Evolutionary conservation across 37 sponge, comb jelly and placozoan genomes (phyloP).

Genomic region (Lycopodina hypogea): DNA sequence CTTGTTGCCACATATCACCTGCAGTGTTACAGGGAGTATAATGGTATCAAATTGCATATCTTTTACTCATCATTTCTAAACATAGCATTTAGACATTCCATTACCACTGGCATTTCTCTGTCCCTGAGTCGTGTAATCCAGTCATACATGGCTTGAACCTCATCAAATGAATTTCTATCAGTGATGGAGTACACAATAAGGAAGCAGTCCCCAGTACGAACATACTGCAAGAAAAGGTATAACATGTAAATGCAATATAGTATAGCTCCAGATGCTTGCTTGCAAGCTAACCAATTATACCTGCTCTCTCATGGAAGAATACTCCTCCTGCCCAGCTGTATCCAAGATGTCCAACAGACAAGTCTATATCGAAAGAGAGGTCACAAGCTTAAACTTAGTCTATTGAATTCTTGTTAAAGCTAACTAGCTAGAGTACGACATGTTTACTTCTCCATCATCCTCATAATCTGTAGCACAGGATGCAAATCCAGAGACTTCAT

Average conservation of each 20-base stretch:
- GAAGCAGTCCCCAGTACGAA: constrained; percentile 75
- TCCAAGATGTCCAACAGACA: constrained; percentile 96
- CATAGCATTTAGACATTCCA: neutral
- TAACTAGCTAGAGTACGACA: neutral
- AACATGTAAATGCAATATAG: neutral
- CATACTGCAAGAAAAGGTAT: constrained; percentile 56
- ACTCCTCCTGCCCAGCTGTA: constrained; percentile 99
- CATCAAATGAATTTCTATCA: constrained; percentile 59
- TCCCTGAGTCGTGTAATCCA: constrained; percentile 72
- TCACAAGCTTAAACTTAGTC: too few species aligned
- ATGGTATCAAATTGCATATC: neutral
- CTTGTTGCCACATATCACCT: constrained; percentile 92
- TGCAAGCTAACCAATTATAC: constrained; percentile 23
- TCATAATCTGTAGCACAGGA: constrained; percentile 4
- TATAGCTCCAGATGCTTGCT: neutral
- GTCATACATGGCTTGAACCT: constrained; percentile 71
- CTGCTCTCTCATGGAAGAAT: constrained; percentile 90
- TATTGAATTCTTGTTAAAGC: neutral
- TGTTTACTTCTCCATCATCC: constrained; percentile 80
- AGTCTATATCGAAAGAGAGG: constrained; percentile 40
- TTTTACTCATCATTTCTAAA: neutral
- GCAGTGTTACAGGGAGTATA: neutral
- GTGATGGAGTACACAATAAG: constrained; percentile 88
- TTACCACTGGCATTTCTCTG: constrained; percentile 69
- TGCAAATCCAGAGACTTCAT: constrained; percentile 14